Evolutionary conservation across 2,113 vertebrate species (phyloP).

Genomic region (Dasyornis broadbenti): DNA sequence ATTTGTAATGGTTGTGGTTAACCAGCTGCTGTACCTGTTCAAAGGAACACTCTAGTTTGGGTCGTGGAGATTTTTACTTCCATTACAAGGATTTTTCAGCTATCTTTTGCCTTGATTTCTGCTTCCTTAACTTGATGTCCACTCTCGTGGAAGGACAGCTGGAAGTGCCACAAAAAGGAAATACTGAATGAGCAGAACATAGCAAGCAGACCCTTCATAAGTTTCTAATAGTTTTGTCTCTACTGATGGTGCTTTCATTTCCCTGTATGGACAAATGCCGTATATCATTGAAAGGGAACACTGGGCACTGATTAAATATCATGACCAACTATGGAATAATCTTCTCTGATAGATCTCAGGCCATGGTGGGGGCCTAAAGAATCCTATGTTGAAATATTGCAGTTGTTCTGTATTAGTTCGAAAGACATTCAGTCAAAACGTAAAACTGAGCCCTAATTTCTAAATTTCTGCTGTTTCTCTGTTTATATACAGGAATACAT

Average conservation of each 20-base stretch:
- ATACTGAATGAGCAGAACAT: not conserved
- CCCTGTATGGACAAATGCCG: not conserved
- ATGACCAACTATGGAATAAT: not conserved
- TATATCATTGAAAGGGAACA: not conserved
- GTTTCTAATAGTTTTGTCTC: not conserved
- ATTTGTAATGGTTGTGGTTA: not conserved
- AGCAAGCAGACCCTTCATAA: not conserved
- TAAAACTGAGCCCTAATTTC: not conserved
- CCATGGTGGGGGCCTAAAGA: not conserved
- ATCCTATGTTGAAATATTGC: not conserved
- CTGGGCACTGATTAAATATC: not conserved
- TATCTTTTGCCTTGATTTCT: not conserved
- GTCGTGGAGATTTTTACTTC: not conserved
- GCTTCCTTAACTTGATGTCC: not conserved
- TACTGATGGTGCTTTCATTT: not conserved
- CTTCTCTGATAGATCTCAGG: not conserved
- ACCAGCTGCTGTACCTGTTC: not conserved
- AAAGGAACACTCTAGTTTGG: not conserved
- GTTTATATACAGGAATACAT: not conserved
- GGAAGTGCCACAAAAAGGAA: conserved; percentile 15
- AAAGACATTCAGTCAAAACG: not conserved
- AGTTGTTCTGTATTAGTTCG: not conserved
- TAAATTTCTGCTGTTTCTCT: not conserved
- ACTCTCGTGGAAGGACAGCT: not conserved
- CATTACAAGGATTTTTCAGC: not conserved